Base-by-base conservation (phyloP, 2,113 vertebrate species). In the Fulica atra region DNA sequence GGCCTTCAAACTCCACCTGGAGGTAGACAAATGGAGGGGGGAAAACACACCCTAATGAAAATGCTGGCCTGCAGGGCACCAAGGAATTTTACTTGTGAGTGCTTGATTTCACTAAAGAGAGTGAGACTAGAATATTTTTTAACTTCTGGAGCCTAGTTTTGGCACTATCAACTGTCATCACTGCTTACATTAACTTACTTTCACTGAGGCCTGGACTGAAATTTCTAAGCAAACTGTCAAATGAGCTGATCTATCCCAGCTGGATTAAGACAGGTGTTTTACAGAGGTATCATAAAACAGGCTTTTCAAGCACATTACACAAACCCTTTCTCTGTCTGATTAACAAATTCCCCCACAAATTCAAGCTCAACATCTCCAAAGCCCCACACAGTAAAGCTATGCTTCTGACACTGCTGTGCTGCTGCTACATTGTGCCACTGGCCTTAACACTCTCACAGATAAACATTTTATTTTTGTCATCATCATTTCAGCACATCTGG, bases 1-100 rank as follows among this genome's bases (percentile, higher is more conserved):
- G 98, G 78, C 99, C 99, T 98, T 99, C 99, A 83, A 99, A 99
- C 95, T 99, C 99, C 96, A 99, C 99, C 99, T 99, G 90, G 20
- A 79, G 57, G 91, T 12, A 93, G 0, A 87, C 15, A 92, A 77
- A 82, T 2, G 8, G 19, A 44, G 20, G 19, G 20, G 19, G 31
- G 1, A 3, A 3, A 61, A 50, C 14, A 74, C 16, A 1, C 4
- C 18, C 25, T 20, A 63, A 73, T 61, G 84, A 95, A 92, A 77
- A 92, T 2, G 8, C n/a, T 54, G 85, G 51, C 65, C 35, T 31
- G 13, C 10, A 61, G 90, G 54, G 42, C 19, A 89, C 8, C n/a
- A 31, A 51, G 11, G 29, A 2, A 18, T 81, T 77, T 42, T 51
- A 53, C 31, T 79, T 64, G 9, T 42, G 9, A 76, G 64, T 53